Evolutionary conservation across 2,888 invertebrate species (phyloP).

Genomic region (Trichacis sp.): DNA sequence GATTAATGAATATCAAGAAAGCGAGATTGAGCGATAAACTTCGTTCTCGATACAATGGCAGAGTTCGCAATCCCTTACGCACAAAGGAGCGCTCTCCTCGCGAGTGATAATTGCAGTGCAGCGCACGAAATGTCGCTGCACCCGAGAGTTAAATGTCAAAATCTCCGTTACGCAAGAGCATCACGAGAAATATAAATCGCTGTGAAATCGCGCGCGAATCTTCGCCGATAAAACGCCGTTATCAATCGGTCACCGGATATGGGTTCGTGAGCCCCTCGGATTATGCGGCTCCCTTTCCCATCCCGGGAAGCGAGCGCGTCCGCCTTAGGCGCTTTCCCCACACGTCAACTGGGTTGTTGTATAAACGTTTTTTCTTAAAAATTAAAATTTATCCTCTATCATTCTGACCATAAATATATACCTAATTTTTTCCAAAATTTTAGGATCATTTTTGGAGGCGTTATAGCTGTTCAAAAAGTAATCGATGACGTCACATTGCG

Average conservation of each 20-base stretch:
- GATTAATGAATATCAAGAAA: not conserved
- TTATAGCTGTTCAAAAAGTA: too few species aligned
- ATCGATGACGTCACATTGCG: too few species aligned
- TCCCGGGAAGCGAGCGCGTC: slow-evolving; percentile 5
- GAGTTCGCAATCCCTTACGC: not conserved
- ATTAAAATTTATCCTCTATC: too few species aligned
- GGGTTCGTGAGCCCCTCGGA: slow-evolving; percentile 59
- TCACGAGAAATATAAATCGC: slow-evolving; percentile 16
- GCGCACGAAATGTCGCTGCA: not conserved
- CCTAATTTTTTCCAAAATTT: too few species aligned
- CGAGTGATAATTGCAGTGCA: not conserved
- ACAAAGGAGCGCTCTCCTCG: not conserved
- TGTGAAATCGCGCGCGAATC: slow-evolving; percentile 49
- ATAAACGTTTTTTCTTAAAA: too few species aligned
- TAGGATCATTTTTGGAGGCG: too few species aligned
- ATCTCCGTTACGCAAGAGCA: not conserved
- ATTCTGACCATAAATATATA: too few species aligned
- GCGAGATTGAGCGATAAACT: not conserved
- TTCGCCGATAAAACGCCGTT: slow-evolving; percentile 55
- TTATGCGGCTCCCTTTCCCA: slow-evolving; percentile 45
- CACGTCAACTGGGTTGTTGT: too few species aligned
- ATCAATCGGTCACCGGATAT: slow-evolving; percentile 61
- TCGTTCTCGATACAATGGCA: not conserved
- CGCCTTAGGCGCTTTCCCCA: too few species aligned
- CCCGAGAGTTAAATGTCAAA: slow-evolving; percentile 6